phyloP scores from a whole-genome alignment of 1,140 invertebrate genomes.

The Drosophila miranda region DNA sequence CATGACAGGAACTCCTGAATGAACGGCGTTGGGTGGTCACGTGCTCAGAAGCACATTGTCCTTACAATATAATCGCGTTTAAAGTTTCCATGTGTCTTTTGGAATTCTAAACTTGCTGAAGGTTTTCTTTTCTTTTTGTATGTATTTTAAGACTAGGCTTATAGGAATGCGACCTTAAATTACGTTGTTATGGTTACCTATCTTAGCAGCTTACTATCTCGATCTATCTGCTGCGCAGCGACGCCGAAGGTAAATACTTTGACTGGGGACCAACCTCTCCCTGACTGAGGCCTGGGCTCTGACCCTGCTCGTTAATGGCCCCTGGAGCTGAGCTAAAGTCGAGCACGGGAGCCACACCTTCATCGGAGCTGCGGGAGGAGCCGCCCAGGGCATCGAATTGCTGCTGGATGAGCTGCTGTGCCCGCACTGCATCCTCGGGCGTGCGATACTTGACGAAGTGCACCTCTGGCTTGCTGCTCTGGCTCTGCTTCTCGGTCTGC shows the following conservation, averaged over 20 bases:
- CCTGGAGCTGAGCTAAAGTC: conserved; percentile 61
- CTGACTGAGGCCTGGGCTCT: conserved; percentile 14
- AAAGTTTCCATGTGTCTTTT: conserved; percentile 34
- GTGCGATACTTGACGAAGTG: conserved; percentile 75
- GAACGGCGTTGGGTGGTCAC: conserved; percentile 9
- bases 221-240: conserved; percentile 37
- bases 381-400: conserved; percentile 69
- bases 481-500: conserved; percentile 41
- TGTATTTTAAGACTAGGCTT: conserved; percentile 16
- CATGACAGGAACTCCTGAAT: conserved; percentile 32
- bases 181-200: conserved; percentile 8
- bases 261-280: conserved; percentile 12
- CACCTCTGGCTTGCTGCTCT: conserved; percentile 65
- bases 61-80: conserved; percentile 32
- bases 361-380: conserved; percentile 61
- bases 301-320: neutral
- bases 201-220: conserved; percentile 18
- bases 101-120: neutral
- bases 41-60: conserved; percentile 16
- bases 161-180: conserved; percentile 15
- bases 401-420: conserved; percentile 69
- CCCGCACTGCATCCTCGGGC: conserved; percentile 66
- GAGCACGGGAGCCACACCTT: conserved; percentile 67
- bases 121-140: conserved; percentile 8
- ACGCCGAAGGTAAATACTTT: conserved; percentile 62